Base-by-base conservation (phyloP, 2,888 invertebrate genomes). In the Acanthosoma haemorrhoidale region DNA sequence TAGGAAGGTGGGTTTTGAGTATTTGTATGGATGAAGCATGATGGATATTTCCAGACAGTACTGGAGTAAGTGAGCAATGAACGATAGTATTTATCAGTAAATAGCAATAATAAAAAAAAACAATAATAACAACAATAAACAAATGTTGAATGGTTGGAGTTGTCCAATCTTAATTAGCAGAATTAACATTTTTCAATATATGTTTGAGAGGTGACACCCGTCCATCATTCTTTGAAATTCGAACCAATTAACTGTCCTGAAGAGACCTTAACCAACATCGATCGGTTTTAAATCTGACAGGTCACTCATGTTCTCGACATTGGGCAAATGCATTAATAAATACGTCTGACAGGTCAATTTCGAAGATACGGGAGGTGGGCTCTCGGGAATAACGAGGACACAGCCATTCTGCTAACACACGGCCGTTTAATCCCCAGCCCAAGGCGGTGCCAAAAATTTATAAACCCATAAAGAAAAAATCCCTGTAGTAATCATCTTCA, bases 271-370 rank as follows among this genome's bases (percentile, higher is more conserved):
- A 51, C 51, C 13, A 51, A 51, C 51, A 51, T 4, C 25, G 25
- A 25, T 25, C 15, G 25, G 13, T 6, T 4, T 5, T 2, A 25
- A 25, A 25, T 25, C 21, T 25, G 25, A n/a, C 25, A 51, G 25
- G 25, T n/a, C 51, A 6, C 18, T 51, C 51, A 25, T 25, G 25
- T 13, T 25, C 43, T 43, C 21, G 25, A 18, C 43, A 21, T 43
- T 9, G 3, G 13, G 13, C 51, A 9, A 13, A 21, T 25, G n/a
- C 51, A 25, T 51, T 51, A 51, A 51, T 51, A 51, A 51, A 51
- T 51, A 51, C 51, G 21, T 51, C 51, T 51, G 51, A 51, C 51
- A 51, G 51, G 21, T 51, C 51, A 51, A 51, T 51, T 25, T 51
- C 21, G 29, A 25, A 25, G 51, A n/a, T n/a, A n/a, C 51, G 3